Evolutionary conservation across 2,113 vertebrate species (phyloP), one percentile per base, ranked within the genome.

Genomic region (Grallaria varia): DNA sequence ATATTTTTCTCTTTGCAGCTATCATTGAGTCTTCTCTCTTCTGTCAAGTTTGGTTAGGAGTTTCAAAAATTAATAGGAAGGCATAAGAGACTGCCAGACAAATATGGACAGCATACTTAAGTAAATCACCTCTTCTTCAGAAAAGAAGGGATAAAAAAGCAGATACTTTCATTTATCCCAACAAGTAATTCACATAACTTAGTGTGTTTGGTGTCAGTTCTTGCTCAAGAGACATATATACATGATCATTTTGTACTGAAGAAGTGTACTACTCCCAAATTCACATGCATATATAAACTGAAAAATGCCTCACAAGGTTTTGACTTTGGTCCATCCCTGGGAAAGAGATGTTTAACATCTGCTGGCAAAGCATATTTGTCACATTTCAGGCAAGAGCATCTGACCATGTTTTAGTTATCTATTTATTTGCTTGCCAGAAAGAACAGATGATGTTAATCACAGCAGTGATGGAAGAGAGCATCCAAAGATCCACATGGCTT

Each of bases 391-490:
- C 83, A 93, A 52, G 58, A 75, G 45, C 74, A 81, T 91, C 68
- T 89, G 64, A 79, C 37, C 58, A 45, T 66, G 55, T 89, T 95
- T 93, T 74, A 97, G 86, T 89, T 93, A 67, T 93, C 92, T 84
- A 84, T 93, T 95, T 96, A 81, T 92, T 94, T 94, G 47, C 63
- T 93, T 96, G 88, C 88, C 88, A 87, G 79, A 77, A 96, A 78
- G 50, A 95, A 94, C 90, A 96, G 89, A 96, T 89, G 84, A 96
- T 89, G 87, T 78, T 95, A 96, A 95, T 96, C 86, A 91, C 67
- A 85, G 81, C 79, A 84, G 8, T 92, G 91, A 91, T 63, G 44
- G 85, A 95, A 96, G 83, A 84, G 56, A 90, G 40, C 80, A 93
- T 92, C 75, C 68, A 86, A 89, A 88, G 71, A 77, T 85, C 76